Evolutionary conservation across 2,888 invertebrate species (phyloP), one percentile per base, ranked within the genome.

Genomic region (Drosophila phalerata): DNA sequence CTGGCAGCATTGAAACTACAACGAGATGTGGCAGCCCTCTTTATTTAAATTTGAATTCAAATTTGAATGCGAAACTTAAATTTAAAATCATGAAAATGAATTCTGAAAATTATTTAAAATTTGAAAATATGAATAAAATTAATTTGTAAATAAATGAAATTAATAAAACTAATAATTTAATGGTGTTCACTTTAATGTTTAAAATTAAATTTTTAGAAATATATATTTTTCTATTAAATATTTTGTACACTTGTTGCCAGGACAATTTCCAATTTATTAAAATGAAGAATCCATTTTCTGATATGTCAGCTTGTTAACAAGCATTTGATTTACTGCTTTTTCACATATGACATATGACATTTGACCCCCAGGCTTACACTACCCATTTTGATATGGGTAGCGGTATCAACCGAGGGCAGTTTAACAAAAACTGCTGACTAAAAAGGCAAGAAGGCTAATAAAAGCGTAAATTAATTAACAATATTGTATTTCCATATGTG

Each of bases 381-480:
- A 49, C 48, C 28, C 19, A 5, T 32, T 19, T 75, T 88, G 86
- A 86, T 64, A 66, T 83, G 73, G 81, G 84, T 80, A 45, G 45
- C 51, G 53, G 8, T 22, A 13, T 13, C 45, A 37, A 45, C 13
- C 56, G 43, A 32, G 30, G 25, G 47, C 56, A 45, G 43, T 42
- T 60, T 53, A 56, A 45, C 66, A 28, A 55, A 69, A 81, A 70
- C 30, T 76, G 73, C 83, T 73, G 76, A 73, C 61, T 71, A 64
- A 64, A 42, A 66, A 3, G 76, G 70, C 43, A 42, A 53, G 68
- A 57, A 58, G 65, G 57, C 45, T 85, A 84, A 78, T 73, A 84
- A 84, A 84, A 79, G 85, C 84, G 69, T 86, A 88, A 88, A 85
- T 85, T 85, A 85, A 85, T 85, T 85, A 85, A 88, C 76, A 84